phyloP scores from a whole-genome alignment of 2,888 invertebrate genomes.

The Drosophila limbata region DNA sequence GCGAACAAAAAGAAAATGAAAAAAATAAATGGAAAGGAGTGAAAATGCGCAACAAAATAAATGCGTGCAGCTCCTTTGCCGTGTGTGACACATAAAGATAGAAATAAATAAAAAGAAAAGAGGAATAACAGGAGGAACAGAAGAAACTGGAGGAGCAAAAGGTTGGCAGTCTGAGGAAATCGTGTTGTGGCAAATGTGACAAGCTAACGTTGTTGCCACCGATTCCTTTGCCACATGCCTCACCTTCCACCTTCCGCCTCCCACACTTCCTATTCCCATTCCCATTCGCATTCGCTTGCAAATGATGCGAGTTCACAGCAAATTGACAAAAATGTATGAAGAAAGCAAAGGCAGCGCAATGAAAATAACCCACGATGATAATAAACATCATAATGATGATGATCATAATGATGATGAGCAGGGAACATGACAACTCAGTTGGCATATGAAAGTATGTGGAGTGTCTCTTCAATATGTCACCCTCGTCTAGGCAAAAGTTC shows the following conservation, averaged over 20 bases:
- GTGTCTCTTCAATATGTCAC: conserved; percentile 22
- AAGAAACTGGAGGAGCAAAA: conserved; percentile 10
- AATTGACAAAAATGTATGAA: conserved; percentile 68
- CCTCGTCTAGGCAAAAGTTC: conserved; percentile 16
- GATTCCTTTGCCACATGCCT: background rate
- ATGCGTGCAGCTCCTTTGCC: conserved; percentile 47
- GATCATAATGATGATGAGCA: conserved; percentile 19
- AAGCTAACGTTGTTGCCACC: conserved; percentile 50
- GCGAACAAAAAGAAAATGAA: conserved; percentile 7
- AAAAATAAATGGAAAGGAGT: conserved; percentile 56
- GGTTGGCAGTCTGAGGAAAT: conserved; percentile 67
- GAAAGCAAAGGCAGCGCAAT: conserved; percentile 55
- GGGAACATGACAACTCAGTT: conserved; percentile 9
- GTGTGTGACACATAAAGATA: conserved; percentile 66
- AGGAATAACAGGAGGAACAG: conserved; percentile 1
- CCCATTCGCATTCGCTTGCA: conserved; percentile 38
- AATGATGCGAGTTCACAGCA: conserved; percentile 67
- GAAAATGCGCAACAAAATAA: conserved; percentile 70
- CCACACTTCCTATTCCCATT: background rate
- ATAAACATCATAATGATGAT: conserved; percentile 44
- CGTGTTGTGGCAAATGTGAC: conserved; percentile 77
- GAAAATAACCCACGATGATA: conserved; percentile 42
- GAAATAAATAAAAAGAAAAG: conserved; percentile 61
- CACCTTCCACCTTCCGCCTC: conserved; percentile 1
- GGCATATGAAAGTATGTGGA: conserved; percentile 3